Conservation (phyloP, 2,888 invertebrate genomes). For the Blastobasis adustella region DNA sequence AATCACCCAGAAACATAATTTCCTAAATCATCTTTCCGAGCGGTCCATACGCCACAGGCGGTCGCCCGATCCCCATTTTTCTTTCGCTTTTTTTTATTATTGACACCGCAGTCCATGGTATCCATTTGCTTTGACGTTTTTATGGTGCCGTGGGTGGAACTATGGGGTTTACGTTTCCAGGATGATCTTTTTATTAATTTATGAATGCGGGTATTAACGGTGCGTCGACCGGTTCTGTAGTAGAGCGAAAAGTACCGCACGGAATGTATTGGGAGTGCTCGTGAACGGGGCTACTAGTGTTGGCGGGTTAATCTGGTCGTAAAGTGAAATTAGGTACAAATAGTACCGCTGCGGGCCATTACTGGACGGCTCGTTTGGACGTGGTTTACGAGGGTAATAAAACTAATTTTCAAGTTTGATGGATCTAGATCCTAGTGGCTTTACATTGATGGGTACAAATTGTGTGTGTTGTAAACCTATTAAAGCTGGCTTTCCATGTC, state of each 20-base stretch:
- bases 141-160: constrained; percentile 31
- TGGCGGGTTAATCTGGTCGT: neutral
- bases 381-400: neutral
- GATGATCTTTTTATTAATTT: constrained; percentile 3
- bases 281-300: neutral
- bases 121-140: constrained; percentile 20
- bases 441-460: too few species aligned
- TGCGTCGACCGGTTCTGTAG: constrained; percentile 8
- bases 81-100: constrained; percentile 26
- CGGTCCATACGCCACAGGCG: constrained; percentile 24
- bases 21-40: constrained; percentile 21
- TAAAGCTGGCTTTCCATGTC: too few species aligned
- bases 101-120: constrained; percentile 13
- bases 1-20: constrained; percentile 15
- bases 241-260: constrained; percentile 5
- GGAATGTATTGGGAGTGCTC: neutral
- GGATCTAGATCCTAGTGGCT: too few species aligned
- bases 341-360: neutral
- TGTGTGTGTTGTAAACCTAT: too few species aligned
- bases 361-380: neutral
- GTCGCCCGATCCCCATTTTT: constrained; percentile 26
- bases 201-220: constrained; percentile 15
- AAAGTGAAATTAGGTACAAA: neutral
- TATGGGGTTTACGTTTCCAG: too few species aligned
- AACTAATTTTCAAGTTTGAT: neutral